Conservation (phyloP, 2,113 vertebrate species). For the Athene cunicularia region DNA sequence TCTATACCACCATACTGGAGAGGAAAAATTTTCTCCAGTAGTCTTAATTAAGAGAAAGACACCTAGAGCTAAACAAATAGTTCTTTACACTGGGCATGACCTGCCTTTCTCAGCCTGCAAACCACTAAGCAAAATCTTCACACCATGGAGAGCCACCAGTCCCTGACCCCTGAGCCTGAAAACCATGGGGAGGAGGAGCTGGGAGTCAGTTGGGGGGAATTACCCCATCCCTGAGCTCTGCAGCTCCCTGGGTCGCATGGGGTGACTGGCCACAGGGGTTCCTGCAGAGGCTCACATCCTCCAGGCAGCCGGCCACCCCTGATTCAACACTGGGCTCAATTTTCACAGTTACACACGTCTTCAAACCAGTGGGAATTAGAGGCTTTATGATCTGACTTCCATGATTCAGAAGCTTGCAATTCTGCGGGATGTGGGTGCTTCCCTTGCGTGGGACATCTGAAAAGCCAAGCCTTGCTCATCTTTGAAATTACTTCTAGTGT, state of each 20-base stretch:
- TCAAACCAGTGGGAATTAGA: conserved; percentile 11
- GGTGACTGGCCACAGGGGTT: background rate
- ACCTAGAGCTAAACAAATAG: background rate
- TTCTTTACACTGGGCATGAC: background rate
- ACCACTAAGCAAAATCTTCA: background rate
- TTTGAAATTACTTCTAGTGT: background rate
- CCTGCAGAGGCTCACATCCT: background rate
- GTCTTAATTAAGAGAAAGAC: background rate
- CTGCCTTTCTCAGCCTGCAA: background rate
- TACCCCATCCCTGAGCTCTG: background rate
- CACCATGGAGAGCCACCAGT: background rate
- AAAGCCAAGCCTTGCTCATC: conserved; percentile 57
- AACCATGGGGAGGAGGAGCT: background rate
- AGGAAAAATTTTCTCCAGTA: background rate
- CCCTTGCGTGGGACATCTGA: conserved; percentile 32
- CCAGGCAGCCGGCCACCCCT: background rate
- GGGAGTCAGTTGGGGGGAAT: background rate
- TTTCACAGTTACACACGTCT: background rate
- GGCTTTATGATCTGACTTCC: background rate
- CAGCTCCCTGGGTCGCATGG: rapidly evolving
- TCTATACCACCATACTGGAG: background rate
- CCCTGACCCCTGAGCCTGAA: background rate
- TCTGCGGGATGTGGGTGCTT: conserved; percentile 29
- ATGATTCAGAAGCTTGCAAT: conserved; percentile 56
- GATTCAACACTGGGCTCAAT: background rate